Evolutionary conservation across 64 coral and sea anemone species (phyloP), one percentile per base, ranked within the genome.

Genomic region (Stichodactyla mertensii): DNA sequence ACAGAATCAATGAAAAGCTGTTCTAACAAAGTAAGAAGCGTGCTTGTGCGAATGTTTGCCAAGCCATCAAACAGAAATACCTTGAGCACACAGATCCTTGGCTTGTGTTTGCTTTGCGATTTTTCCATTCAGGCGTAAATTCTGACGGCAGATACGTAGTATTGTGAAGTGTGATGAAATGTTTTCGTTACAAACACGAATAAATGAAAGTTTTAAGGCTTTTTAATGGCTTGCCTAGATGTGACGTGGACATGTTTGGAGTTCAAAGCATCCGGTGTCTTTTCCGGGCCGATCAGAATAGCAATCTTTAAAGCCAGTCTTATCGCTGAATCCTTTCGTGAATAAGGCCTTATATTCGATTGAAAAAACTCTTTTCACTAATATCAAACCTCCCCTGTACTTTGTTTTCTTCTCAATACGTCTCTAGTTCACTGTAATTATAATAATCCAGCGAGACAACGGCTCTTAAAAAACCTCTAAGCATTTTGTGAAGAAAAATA

Each of bases 151-250:
- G 60, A 58, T 61, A 55, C 56, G 55, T 36, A 58, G 16, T 24
- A 85, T 85, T 85, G 83, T 85, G 55, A 85, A 54, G 83, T 27
- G 60, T 61, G 83, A 58, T 85, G 83, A 64, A 64, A 85, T 85
- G 83, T 85, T 85, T 85, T 85, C 78, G 83, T 64, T 85, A 61
- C 60, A 85, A 85, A 85, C 83, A 54, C 8, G 83, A 57, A 36
- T 85, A 59, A 85, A 85, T 85, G 83, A 85, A 85, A 85, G 57
- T 85, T 85, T 85, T 64, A 85, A 45, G 51, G 83, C 20, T 61
- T 85, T 85, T 85, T 85, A 85, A 85, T 85, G 83, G 83, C 27
- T 64, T 85, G 53, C 83, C 55, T 55, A 26, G 19, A 85, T 61
- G n/a, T 85, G 83, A 85, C 83, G 83, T 85, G 78, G 78, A 52